Evolutionary conservation across 2,888 invertebrate species (phyloP).

Genomic region (Tillus elongatus): DNA sequence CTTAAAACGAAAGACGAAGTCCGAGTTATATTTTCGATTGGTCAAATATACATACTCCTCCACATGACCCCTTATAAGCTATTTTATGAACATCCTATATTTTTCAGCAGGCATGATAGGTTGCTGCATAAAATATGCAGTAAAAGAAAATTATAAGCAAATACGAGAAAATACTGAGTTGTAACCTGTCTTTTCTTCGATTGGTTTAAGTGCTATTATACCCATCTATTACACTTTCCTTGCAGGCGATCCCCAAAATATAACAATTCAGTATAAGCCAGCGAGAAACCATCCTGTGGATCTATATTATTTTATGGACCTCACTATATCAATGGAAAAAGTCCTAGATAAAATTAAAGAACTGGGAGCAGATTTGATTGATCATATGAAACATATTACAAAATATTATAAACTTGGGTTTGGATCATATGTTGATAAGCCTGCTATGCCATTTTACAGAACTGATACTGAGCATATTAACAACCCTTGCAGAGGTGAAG

Average conservation of each 20-base stretch:
- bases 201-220: too few species aligned
- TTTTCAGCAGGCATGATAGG: too few species aligned
- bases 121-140: too few species aligned
- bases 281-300: constrained; percentile 82
- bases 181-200: too few species aligned
- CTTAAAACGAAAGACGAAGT: too few species aligned
- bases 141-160: too few species aligned
- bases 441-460: constrained; percentile 60
- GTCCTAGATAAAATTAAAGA: constrained; percentile 71
- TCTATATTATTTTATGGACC: constrained; percentile 84
- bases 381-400: constrained; percentile 55
- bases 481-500: constrained; percentile 54
- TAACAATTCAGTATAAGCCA: constrained; percentile 60
- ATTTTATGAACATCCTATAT: too few species aligned
- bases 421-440: constrained; percentile 72
- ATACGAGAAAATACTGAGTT: too few species aligned
- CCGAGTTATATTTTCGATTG: too few species aligned
- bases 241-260: constrained; percentile 41
- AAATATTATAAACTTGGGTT: constrained; percentile 66
- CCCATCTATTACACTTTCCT: too few species aligned
- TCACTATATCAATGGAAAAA: constrained; percentile 82
- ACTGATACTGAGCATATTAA: constrained; percentile 40
- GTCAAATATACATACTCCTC: too few species aligned
- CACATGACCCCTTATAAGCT: too few species aligned
- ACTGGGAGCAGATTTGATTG: constrained; percentile 52